A percentile compares a stretch with the other conserved stretches of the same genome.
phyloP scores from a whole-genome alignment of 23 tunicate genomes.

The Styela plicata region DNA sequence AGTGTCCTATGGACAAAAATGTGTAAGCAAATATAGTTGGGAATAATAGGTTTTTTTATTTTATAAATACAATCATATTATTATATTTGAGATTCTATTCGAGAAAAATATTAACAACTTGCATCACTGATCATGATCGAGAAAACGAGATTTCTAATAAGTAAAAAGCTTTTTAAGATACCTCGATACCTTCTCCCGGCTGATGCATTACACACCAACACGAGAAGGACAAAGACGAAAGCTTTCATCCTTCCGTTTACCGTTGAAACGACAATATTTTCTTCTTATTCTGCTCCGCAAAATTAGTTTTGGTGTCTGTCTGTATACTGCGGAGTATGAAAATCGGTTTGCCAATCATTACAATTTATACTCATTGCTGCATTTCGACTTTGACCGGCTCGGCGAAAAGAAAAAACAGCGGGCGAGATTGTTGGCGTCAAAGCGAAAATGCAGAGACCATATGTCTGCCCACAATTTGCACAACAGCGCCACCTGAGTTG shows the following conservation, averaged over 20 bases:
- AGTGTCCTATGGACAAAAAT: no score
- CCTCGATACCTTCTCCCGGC: neutral
- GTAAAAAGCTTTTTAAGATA: no score
- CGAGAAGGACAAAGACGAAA: slow-evolving; percentile 19
- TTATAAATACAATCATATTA: no score
- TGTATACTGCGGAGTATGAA: neutral
- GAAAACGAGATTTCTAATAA: no score
- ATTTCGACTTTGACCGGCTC: slow-evolving; percentile 7
- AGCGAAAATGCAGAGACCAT: neutral
- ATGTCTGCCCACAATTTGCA: neutral
- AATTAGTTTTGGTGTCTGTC: neutral
- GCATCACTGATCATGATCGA: no score
- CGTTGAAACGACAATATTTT: neutral
- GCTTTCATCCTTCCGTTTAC: neutral
- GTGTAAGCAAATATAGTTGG: no score
- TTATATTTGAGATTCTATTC: neutral
- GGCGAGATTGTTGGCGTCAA: neutral
- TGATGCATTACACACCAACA: neutral
- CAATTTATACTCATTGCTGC: neutral
- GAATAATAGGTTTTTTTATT: no score
- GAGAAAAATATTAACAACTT: neutral
- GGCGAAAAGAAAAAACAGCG: neutral
- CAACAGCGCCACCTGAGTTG: neutral
- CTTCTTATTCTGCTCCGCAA: neutral
- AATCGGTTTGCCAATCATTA: neutral